Conservation (phyloP, 2,888 invertebrate genomes). For the Agriopis aurantiaria region DNA sequence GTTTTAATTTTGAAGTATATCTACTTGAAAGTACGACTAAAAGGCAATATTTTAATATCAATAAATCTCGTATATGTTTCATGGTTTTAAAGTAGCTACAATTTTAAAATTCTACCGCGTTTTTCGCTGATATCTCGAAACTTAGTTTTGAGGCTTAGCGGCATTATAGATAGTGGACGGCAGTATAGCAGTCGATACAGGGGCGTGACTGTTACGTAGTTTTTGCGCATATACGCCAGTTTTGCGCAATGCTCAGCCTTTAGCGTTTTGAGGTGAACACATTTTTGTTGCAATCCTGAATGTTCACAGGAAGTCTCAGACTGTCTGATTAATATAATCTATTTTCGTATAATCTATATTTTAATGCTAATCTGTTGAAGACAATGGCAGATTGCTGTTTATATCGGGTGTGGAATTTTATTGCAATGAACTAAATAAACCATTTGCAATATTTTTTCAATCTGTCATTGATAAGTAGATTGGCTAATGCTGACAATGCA, state of each 20-base stretch:
- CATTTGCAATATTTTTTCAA: not conserved
- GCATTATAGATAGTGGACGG: too few relatives aligned
- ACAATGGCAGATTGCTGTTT: conserved; percentile 6
- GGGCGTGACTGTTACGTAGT: conserved; percentile 59
- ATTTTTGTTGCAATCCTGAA: conserved; percentile 10
- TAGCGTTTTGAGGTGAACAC: not conserved
- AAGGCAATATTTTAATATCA: too few relatives aligned
- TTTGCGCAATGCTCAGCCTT: conserved; percentile 46
- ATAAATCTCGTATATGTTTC: too few relatives aligned
- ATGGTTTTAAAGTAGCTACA: too few relatives aligned
- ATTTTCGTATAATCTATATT: not conserved
- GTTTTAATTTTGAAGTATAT: too few relatives aligned
- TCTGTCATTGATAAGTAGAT: not conserved
- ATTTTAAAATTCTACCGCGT: too few relatives aligned
- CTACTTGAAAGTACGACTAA: too few relatives aligned
- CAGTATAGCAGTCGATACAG: conserved; percentile 51
- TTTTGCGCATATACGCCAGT: conserved; percentile 53
- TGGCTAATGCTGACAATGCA: not conserved
- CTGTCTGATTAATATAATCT: conserved; percentile 6
- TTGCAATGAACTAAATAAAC: not conserved
- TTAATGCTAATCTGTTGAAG: conserved; percentile 11
- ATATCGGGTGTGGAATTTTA: conserved; percentile 5
- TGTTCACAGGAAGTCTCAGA: conserved; percentile 4
- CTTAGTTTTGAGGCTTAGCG: too few relatives aligned
- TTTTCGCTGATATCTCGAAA: too few relatives aligned